These are phyloP conservation scores for Condylostylus longicornis DNA, from an alignment of 1,140 invertebrate genomes.

Conservation along the genomic window DNA sequence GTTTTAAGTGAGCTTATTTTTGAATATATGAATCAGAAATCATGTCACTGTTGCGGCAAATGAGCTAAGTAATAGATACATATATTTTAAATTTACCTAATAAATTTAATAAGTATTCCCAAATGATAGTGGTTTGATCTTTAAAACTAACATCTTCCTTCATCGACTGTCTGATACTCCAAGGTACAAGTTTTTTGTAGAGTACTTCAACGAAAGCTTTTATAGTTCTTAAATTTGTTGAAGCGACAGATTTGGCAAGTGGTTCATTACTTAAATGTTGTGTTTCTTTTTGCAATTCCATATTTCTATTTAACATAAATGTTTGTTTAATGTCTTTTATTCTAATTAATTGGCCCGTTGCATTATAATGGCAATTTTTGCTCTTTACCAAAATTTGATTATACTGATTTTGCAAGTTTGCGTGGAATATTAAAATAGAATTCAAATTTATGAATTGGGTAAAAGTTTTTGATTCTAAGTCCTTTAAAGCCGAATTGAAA, in stretches of 20 bases:
- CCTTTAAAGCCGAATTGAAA: conserved; percentile 19
- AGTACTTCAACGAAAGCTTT: not conserved
- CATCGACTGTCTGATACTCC: not conserved
- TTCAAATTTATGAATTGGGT: conserved; percentile 25
- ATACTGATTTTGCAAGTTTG: conserved; percentile 19
- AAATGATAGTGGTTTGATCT: not conserved
- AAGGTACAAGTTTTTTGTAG: not conserved
- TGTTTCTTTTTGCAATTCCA: conserved; percentile 9
- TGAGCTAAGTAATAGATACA: too few relatives aligned
- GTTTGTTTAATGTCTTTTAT: too few relatives aligned
- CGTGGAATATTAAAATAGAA: conserved; percentile 21
- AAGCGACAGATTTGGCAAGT: conserved; percentile 12
- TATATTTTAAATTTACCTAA: conserved; percentile 11
- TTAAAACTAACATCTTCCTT: not conserved
- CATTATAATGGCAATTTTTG: too few relatives aligned
- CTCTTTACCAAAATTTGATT: not conserved
- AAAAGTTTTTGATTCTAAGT: conserved; percentile 25
- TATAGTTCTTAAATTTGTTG: not conserved
- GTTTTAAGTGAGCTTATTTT: too few relatives aligned
- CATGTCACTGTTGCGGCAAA: too few relatives aligned
- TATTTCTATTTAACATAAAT: too few relatives aligned
- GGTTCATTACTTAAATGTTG: conserved; percentile 15
- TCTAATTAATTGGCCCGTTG: too few relatives aligned
- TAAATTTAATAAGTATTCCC: conserved; percentile 19
- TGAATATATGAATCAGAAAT: too few relatives aligned